These are phyloP conservation scores for Cantharis lateralis DNA, from an alignment of 2,888 invertebrate species.

Conservation along the genomic window DNA sequence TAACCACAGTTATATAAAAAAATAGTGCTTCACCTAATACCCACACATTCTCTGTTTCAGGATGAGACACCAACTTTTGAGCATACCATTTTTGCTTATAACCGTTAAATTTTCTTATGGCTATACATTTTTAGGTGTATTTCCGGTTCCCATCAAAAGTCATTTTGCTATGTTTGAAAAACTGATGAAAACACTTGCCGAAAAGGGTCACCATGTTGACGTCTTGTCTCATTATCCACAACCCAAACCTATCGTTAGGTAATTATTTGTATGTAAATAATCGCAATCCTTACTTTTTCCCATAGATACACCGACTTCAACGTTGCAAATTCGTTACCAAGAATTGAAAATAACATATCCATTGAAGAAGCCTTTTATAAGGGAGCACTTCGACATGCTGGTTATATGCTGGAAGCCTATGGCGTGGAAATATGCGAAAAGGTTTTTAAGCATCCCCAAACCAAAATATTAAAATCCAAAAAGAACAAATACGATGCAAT, in stretches of 20 bases:
- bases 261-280: not conserved
- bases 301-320: constrained; percentile 39
- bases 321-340: constrained; percentile 35
- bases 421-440: constrained; percentile 26
- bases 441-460: constrained; percentile 19
- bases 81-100: not conserved
- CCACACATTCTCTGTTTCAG: constrained; percentile 3
- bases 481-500: constrained; percentile 50
- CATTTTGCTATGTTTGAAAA: constrained; percentile 69
- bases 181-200: constrained; percentile 63
- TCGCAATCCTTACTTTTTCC: constrained; percentile 1
- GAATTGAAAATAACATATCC: constrained; percentile 36
- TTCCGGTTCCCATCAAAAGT: constrained; percentile 70
- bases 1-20: not conserved
- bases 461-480: constrained; percentile 20
- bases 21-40: not conserved
- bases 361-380: constrained; percentile 14
- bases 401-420: constrained; percentile 21
- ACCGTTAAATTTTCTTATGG: constrained; percentile 23
- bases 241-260: constrained; percentile 46
- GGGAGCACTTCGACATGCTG: constrained; percentile 7
- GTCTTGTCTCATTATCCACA: constrained; percentile 69
- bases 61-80: constrained; percentile 5
- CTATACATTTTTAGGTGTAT: constrained; percentile 65
- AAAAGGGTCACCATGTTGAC: constrained; percentile 68